Evolutionary conservation across 2,113 vertebrate species (phyloP), one percentile per base, ranked within the genome.

Genomic region (Echinops telfairi): DNA sequence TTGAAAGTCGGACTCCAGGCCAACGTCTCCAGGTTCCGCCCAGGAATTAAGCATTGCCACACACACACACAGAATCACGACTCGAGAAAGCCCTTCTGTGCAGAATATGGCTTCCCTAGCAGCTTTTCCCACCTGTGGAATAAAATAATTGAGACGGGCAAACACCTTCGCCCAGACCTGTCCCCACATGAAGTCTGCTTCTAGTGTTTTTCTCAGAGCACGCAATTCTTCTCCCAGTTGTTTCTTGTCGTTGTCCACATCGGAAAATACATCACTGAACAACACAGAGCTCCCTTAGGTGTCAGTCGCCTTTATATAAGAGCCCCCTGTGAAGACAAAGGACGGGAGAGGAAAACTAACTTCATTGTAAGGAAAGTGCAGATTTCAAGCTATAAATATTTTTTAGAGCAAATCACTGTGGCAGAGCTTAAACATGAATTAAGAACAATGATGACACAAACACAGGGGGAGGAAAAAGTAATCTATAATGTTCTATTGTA

Each of bases 11-110:
- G 83, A 83, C 85, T 80, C 62, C 33, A 64, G 29, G 82, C 86
- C 62, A 92, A n/a, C 86, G 68, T 40, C 25, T 82, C 71, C 70
- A 43, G 58, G 76, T 91, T 96, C 82, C 76, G 75, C 75, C 62
- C 22, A 83, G 60, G 43, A 90, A 86, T 83, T 91, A 85, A 95
- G 86, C 0, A 5, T 94, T 64, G 89, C 71, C 40, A 88, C 60
- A 90, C 23, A 88, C 60, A 90, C 23, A 88, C 58, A 95, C 86
- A 66, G 80, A 91, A 90, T 96, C 92, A 83, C 86, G 83, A 83
- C 53, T 94, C 23, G 27, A 58, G 89, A 92, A 80, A 81, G 53
- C n/a, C 64, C 84, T 81, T 86, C 88, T 91, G 88, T 93, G 89
- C 43, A 2, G 2, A 14, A 6, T 66, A 27, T 75, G 40, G n/a